Percentiles rank a stretch among this genome's conserved stretches.
These are phyloP conservation scores for Clistopyga incitator DNA, from an alignment of 2,888 invertebrate genomes.

Conservation along the genomic window DNA sequence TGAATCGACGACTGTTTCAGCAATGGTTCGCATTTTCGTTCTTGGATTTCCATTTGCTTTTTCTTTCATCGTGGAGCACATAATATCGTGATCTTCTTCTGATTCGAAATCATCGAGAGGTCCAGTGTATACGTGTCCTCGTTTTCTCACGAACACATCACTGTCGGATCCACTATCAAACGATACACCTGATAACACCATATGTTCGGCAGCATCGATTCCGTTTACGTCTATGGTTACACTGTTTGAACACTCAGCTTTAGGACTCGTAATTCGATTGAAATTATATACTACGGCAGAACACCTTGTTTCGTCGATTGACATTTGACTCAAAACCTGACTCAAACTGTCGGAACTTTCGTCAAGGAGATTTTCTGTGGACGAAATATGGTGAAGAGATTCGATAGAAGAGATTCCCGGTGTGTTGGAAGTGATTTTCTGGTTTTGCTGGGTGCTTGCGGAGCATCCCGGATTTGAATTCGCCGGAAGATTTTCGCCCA, in stretches of 20 bases:
- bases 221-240: constrained; percentile 40
- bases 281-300: constrained; percentile 37
- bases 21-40: constrained; percentile 52
- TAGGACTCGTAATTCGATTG: constrained; percentile 31
- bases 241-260: constrained; percentile 32
- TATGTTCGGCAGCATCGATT: constrained; percentile 40
- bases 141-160: constrained; percentile 50
- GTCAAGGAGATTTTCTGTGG: constrained; percentile 35
- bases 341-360: constrained; percentile 41
- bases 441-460: constrained; percentile 30
- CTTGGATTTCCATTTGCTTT: constrained; percentile 48
- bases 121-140: constrained; percentile 38
- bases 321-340: constrained; percentile 30
- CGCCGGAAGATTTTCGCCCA: constrained; percentile 32
- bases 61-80: constrained; percentile 50
- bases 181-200: constrained; percentile 45
- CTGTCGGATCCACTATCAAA: constrained; percentile 51
- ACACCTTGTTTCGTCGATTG: constrained; percentile 13
- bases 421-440: constrained; percentile 19
- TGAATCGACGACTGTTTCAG: constrained; percentile 55
- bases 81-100: constrained; percentile 35
- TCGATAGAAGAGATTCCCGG: constrained; percentile 31
- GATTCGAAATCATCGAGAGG: constrained; percentile 33
- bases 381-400: constrained; percentile 28
- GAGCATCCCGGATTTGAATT: constrained; percentile 29